Conservation (phyloP, 2,888 invertebrate species). For the Oxystoma pomonae region DNA sequence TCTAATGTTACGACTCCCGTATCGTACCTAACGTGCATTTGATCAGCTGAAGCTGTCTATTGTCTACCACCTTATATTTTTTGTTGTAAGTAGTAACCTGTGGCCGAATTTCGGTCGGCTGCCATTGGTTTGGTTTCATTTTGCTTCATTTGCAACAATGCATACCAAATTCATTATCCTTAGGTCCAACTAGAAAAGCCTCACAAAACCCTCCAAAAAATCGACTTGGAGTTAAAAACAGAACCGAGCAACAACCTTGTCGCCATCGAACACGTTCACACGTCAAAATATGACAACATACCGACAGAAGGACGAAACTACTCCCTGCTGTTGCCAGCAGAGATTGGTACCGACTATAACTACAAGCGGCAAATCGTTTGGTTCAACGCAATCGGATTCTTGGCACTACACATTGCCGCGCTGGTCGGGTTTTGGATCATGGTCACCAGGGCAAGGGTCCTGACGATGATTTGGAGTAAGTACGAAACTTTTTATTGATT, state of each 20-base stretch:
- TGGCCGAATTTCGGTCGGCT: no score
- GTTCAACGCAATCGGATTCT: constrained; percentile 59
- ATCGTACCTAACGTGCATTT: no score
- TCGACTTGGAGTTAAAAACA: background rate
- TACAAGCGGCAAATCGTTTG: constrained; percentile 56
- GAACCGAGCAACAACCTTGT: background rate
- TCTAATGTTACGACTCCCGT: no score
- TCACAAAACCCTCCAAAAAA: no score
- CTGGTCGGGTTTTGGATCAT: constrained; percentile 48
- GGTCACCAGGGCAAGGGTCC: constrained; percentile 29
- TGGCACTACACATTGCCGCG: constrained; percentile 53
- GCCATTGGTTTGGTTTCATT: no score
- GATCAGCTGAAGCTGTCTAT: no score
- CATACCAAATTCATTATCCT: no score
- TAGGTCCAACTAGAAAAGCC: background rate
- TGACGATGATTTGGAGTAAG: constrained; percentile 30
- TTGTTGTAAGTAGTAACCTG: no score
- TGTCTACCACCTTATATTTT: no score
- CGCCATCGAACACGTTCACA: background rate
- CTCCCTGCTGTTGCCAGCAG: constrained; percentile 35
- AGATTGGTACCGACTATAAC: constrained; percentile 51
- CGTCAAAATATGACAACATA: background rate
- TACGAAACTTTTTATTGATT: no score
- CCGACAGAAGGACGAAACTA: constrained; percentile 10
- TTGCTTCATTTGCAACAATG: no score